Conservation (phyloP, 2,888 invertebrate species). For the Sphaerophoria taeniata region DNA sequence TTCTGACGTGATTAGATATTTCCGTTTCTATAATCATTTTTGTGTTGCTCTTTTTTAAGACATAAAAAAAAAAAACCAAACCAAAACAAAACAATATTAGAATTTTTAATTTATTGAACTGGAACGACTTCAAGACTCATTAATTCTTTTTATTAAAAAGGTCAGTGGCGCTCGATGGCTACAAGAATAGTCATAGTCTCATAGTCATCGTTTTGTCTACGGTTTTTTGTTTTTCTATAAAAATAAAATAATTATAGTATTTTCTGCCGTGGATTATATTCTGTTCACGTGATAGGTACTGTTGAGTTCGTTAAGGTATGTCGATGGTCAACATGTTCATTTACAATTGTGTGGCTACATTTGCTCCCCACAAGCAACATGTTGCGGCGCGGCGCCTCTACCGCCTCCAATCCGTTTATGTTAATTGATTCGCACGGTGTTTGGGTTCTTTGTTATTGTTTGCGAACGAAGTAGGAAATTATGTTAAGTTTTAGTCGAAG, state of each 20-base stretch:
- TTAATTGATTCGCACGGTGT: conserved; percentile 3
- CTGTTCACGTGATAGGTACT: conserved; percentile 32
- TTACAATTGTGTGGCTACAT: conserved; percentile 7
- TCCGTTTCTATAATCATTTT: conserved; percentile 14
- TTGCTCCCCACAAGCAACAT: conserved; percentile 10
- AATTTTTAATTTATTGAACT: conserved; percentile 38
- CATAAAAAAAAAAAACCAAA: conserved; percentile 6
- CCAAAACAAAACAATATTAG: neutral
- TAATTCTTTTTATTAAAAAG: conserved; percentile 53
- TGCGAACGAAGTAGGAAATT: neutral
- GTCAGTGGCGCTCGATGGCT: conserved; percentile 50
- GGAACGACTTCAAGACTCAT: conserved; percentile 34
- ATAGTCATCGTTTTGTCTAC: conserved; percentile 6
- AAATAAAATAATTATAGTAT: neutral
- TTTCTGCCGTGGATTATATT: conserved; percentile 10
- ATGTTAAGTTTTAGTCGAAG: neutral
- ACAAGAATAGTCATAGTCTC: neutral
- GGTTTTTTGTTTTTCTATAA: neutral
- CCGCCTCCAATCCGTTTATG: neutral
- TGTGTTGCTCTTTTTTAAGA: conserved; percentile 1
- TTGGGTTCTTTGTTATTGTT: conserved; percentile 10
- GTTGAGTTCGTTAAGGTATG: conserved; percentile 25
- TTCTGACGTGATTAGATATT: conserved; percentile 22
- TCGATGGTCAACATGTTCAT: conserved; percentile 37
- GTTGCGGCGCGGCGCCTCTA: neutral